Evolutionary conservation across 2,797 vertebrate genomes (phyloP), one percentile per base, ranked within the genome.

Genomic region (Aplochiton taeniatus): DNA sequence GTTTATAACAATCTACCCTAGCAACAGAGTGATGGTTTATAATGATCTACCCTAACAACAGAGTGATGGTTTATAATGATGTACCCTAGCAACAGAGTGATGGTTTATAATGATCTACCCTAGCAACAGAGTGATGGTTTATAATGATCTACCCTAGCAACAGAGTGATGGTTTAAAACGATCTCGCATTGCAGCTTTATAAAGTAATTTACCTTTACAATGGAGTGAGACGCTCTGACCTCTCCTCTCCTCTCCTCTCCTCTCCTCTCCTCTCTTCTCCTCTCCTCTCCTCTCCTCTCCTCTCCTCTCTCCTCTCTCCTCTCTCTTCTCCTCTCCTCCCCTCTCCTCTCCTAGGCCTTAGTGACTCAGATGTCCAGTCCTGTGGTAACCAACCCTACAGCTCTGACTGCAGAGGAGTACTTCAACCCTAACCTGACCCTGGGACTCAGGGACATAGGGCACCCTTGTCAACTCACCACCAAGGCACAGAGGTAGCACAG

Each of bases 401-500:
- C 95, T 66, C 94, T 98, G 90, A 98, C 95, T 0, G 95, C 95
- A 0, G 97, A 98, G 83, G 97, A 99, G 55, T 99, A 99, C 88
- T 98, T 99, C 91, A 95, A 97, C 88, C 94, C 95, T 70, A 83
- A 87, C 82, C 91, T 92, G 0, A 91, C 93, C 47, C 91, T 92
- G 66, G 94, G 92, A 66, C 93, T 89, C 75, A 91, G 93, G 54
- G 97, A 98, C 89, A 97, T 99, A 79, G 96, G 97, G 43, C 93
- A 95, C 73, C 94, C 94, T 65, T 95, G 96, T 85, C 96, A 98
- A 70, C 95, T 99, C 83, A 98, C 96, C 87, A 98, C 97, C 77
- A 98, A 99, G 93, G 98, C 96, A 12, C 97, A 98, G 89, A 98
- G 96, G 97, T 98, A 90, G 93, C 87, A 2, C 58, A 14, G 16